Evolutionary conservation across 2,113 vertebrate species (phyloP), one percentile per base, ranked within the genome.

Genomic region (Patagioenas fasciata): DNA sequence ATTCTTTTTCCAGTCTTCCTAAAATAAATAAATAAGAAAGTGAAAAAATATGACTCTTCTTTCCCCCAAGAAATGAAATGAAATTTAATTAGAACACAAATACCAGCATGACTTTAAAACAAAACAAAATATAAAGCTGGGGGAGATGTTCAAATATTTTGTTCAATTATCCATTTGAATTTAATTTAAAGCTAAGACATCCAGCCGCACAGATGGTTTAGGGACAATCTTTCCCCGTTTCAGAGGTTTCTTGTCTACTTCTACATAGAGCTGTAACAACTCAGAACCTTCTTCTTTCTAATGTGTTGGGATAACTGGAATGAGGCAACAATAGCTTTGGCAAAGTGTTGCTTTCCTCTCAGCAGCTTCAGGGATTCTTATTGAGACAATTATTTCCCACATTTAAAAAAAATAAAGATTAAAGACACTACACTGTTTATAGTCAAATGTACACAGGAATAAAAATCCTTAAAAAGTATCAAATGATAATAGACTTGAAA

Each of bases 1-100:
- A 96, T 87, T 98, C 97, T 93, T 97, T 98, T 93, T 98, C 97
- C 9, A 98, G 94, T 53, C 83, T 97, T 77, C 34, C 98, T 98
- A 95, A 94, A 97, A 94, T 11, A 95, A 86, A 91, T 21, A 96
- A 72, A 10, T 15, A 89, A 48, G 9, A 80, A 87, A 78, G 42
- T 53, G 62, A 64, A 70, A 79, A 82, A 57, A 69, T 26, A 54
- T 6, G 8, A 38, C 18, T 73, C 9, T 15, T 13, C 53, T 57
- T n/a, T 53, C 13, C 6, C 24, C 17, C 25, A 65, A 48, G 15
- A 79, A 95, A 34, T 29, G 10, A 89, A 83, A 86, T n/a, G 0
- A 42, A 91, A 73, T 80, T 58, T 10, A 81, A 16, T 32, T 40
- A 75, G 5, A 92, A 87, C 11, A 88, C 16, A 62, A 89, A 79